Conservation (phyloP, 2,113 vertebrate genomes). For the Pseudorectes ferrugineus region DNA sequence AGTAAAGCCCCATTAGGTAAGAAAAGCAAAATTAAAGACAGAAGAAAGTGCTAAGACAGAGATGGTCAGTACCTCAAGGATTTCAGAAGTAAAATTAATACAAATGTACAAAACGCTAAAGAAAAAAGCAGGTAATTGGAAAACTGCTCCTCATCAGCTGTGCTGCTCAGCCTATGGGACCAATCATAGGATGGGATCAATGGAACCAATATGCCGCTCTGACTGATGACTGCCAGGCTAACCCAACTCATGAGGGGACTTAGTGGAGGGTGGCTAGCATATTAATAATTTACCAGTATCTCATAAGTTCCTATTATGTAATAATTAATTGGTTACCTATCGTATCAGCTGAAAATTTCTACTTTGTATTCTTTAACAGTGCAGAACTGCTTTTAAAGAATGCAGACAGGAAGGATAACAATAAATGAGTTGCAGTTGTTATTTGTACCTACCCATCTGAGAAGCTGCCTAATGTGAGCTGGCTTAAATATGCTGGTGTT, state of each 20-base stretch:
- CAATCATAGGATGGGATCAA: not conserved
- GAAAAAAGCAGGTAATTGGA: not conserved
- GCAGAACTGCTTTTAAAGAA: not conserved
- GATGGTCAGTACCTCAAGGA: not conserved
- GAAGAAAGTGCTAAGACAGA: not conserved
- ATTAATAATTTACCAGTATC: not conserved
- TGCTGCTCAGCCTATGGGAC: not conserved
- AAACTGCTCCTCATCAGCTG: not conserved
- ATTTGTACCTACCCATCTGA: not conserved
- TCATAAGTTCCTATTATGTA: not conserved
- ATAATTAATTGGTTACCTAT: not conserved
- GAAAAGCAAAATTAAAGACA: not conserved
- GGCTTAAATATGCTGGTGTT: not conserved
- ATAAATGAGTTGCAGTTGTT: not conserved
- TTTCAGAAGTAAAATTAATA: not conserved
- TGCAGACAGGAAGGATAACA: not conserved
- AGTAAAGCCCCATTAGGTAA: not conserved
- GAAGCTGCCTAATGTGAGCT: not conserved
- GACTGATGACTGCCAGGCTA: not conserved
- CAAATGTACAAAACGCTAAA: not conserved
- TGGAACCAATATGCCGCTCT: not conserved
- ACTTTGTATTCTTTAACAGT: not conserved
- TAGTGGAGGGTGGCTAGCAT: not conserved
- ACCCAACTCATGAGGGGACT: not conserved
- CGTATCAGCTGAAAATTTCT: not conserved